Evolutionary conservation across 2,797 vertebrate species (phyloP).

Genomic region (Chaenodraco wilsoni): DNA sequence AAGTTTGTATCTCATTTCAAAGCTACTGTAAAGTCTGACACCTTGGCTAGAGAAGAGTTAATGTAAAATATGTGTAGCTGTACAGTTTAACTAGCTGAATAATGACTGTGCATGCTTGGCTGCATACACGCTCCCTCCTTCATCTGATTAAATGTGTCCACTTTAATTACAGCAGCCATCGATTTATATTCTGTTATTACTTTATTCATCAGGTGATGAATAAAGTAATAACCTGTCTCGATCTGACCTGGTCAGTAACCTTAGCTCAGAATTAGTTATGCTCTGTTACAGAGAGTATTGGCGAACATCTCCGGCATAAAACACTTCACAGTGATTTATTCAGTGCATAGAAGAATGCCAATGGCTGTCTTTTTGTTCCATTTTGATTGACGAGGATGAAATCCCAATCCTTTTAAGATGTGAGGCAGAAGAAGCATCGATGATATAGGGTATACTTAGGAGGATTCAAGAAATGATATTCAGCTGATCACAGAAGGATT

Average conservation of each 20-base stretch:
- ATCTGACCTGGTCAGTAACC: conserved; percentile 55
- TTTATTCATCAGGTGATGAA: conserved; percentile 67
- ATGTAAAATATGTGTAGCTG: conserved; percentile 23
- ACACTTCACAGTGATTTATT: conserved; percentile 41
- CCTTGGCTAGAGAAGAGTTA: not conserved
- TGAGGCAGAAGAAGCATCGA: conserved; percentile 11
- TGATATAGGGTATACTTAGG: conserved; percentile 28
- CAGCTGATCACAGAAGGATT: conserved; percentile 33
- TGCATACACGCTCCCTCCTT: conserved; percentile 34
- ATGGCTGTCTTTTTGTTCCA: conserved; percentile 41
- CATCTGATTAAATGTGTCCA: conserved; percentile 65
- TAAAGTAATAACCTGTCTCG: conserved; percentile 54
- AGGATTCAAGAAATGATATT: conserved; percentile 44
- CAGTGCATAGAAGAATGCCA: conserved; percentile 17
- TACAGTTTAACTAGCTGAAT: conserved; percentile 51
- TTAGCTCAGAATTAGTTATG: conserved; percentile 72
- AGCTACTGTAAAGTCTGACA: conserved; percentile 4
- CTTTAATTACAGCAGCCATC: conserved; percentile 72
- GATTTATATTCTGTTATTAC: conserved; percentile 76
- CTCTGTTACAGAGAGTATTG: conserved; percentile 38
- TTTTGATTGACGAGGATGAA: conserved; percentile 37
- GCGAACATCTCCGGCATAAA: conserved; percentile 30
- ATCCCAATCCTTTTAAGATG: conserved; percentile 30
- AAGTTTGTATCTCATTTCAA: conserved; percentile 6
- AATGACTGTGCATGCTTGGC: conserved; percentile 39